Conservation (phyloP, 2,797 vertebrate genomes). For the Falco peregrinus region DNA sequence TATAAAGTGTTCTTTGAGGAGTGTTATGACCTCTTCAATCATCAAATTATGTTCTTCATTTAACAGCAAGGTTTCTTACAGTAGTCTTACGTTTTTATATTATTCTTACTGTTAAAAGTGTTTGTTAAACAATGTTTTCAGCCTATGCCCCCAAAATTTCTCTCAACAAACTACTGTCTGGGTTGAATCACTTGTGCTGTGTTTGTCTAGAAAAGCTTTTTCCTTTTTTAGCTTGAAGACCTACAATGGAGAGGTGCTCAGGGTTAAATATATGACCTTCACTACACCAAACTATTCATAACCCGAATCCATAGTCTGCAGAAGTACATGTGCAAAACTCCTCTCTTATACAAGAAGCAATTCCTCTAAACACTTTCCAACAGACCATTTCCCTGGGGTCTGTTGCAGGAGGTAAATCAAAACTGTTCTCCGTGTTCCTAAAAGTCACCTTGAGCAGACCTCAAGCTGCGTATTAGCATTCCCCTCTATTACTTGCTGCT, state of each 20-base stretch:
- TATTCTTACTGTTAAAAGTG: neutral
- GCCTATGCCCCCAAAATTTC: neutral
- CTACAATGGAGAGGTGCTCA: neutral
- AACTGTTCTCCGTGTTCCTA: neutral
- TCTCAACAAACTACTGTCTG: neutral
- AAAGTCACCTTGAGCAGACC: neutral
- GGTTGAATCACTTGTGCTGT: neutral
- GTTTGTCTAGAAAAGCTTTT: neutral
- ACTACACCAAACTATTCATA: neutral
- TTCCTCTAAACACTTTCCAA: neutral
- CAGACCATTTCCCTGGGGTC: neutral
- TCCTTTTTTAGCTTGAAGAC: neutral
- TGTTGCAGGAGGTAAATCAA: neutral
- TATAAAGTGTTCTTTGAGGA: conserved; percentile 45
- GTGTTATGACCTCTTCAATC: conserved; percentile 55
- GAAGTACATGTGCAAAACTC: neutral
- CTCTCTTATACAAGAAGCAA: neutral
- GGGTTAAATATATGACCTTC: neutral
- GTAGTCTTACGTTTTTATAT: neutral
- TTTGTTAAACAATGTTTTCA: conserved; percentile 11
- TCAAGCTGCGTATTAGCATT: neutral
- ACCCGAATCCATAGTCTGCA: neutral
- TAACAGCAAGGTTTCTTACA: conserved; percentile 55
- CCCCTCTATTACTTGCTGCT: neutral
- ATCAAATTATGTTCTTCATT: conserved; percentile 57